A percentile compares a stretch with the other conserved stretches of the same genome.
These are phyloP conservation scores for Pantelozetes paolii DNA, from an alignment of 2,888 invertebrate species.

Conservation along the genomic window DNA sequence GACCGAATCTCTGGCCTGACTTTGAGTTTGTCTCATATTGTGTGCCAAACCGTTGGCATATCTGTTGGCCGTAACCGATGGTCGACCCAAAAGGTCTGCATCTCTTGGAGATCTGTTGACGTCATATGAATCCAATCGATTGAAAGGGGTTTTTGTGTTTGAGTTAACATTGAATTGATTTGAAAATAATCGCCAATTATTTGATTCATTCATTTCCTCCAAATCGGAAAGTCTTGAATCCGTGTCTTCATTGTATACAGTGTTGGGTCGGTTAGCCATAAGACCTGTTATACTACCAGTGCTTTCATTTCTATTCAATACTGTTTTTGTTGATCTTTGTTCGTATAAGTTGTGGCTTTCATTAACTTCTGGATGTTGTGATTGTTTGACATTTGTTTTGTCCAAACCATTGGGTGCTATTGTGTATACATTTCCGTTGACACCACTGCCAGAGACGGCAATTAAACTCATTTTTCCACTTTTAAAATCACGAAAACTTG, in stretches of 20 bases:
- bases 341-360: slow-evolving; percentile 12
- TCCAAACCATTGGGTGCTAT: slow-evolving; percentile 27
- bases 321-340: not conserved
- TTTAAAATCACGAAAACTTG: slow-evolving; percentile 42
- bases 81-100: not conserved
- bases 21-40: not conserved
- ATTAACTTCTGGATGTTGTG: slow-evolving; percentile 22
- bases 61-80: not conserved
- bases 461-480: not conserved
- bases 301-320: not conserved
- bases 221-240: slow-evolving; percentile 46
- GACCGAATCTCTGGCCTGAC: slow-evolving; percentile 18
- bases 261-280: not conserved
- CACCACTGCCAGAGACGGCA: not conserved
- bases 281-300: not conserved
- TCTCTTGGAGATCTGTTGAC: not conserved
- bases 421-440: slow-evolving; percentile 30
- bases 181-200: slow-evolving; percentile 35
- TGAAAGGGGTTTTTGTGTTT: not conserved
- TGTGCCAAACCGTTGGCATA: not conserved
- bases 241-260: slow-evolving; percentile 39
- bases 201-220: slow-evolving; percentile 39
- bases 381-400: slow-evolving; percentile 25
- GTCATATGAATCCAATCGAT: slow-evolving; percentile 7
- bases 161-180: slow-evolving; percentile 5